Conservation (phyloP, 2,113 vertebrate species). For the Erpornis zantholeuca region DNA sequence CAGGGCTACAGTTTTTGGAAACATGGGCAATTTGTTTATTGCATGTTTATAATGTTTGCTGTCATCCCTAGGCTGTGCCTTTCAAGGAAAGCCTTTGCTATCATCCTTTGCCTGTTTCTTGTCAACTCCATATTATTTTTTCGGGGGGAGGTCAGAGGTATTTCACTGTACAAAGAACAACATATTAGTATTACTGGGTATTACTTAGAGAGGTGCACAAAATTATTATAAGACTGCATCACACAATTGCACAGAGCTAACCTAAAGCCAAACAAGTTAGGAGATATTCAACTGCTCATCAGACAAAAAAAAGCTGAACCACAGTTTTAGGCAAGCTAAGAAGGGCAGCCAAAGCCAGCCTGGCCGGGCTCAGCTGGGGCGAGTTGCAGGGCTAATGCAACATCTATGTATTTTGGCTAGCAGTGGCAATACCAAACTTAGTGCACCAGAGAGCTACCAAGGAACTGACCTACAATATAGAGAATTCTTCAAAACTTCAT, state of each 20-base stretch:
- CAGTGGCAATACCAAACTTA: not conserved
- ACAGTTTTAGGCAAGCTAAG: not conserved
- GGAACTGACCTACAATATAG: not conserved
- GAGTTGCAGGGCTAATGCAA: not conserved
- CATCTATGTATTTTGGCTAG: accelerated
- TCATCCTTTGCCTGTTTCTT: not conserved
- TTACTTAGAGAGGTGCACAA: not conserved
- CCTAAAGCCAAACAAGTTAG: not conserved
- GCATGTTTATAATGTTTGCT: not conserved
- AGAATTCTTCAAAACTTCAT: not conserved
- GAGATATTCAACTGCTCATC: not conserved
- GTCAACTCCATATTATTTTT: not conserved
- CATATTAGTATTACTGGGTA: not conserved
- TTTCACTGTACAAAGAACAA: not conserved
- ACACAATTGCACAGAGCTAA: not conserved
- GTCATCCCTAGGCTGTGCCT: not conserved
- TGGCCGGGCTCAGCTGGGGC: not conserved
- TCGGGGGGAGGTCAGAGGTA: not conserved
- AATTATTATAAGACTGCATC: not conserved
- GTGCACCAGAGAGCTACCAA: not conserved
- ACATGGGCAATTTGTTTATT: not conserved
- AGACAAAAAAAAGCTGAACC: not conserved
- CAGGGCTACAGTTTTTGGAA: not conserved
- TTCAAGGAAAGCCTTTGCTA: not conserved
- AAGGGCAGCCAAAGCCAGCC: not conserved